Base-by-base conservation (phyloP, 2,113 vertebrate species). In the Hippoglossus stenolepis region DNA sequence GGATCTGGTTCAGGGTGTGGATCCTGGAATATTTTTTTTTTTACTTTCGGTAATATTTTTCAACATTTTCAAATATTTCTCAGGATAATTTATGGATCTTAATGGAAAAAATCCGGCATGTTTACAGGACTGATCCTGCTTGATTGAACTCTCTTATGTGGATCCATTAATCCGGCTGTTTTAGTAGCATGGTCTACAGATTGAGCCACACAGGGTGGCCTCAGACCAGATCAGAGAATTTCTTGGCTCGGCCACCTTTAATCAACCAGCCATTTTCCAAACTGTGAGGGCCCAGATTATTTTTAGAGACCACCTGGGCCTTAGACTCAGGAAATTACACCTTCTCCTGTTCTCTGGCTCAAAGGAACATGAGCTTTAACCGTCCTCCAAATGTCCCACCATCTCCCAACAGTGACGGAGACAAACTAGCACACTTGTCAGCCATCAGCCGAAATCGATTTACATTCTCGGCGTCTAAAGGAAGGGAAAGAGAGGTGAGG, bases 271-370 rank as follows among this genome's bases (percentile, higher is more conserved):
- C 65, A 79, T 82, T 86, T 82, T 79, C 69, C 77, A 79, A 87
- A 81, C 69, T 71, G 35, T 61, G 57, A 0, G 40, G 75, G 53
- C 15, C 15, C 24, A 58, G 56, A 74, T 85, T 89, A 85, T 91
- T 89, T 88, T 87, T 84, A 78, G 75, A 83, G 68, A 79, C 80
- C 75, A 83, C 75, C 80, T 71, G 83, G 76, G 78, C 79, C 65
- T 84, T 73, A 47, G 18, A 80, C 38, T 85, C 80, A 79, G 85
- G 89, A 88, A 91, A 88, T 91, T 79, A 68, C 89, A 90, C 80
- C 84, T 83, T 88, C 73, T 89, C 75, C 67, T 77, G 57, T 90
- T 90, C 82, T 83, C 79, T 26, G 43, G 80, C 73, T 83, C 75
- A 82, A 85, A 88, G 68, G 47, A 86, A 83, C 66, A 47, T 75